These are phyloP conservation scores for Dynastes maya DNA, from an alignment of 2,888 invertebrate genomes.

Conservation along the genomic window DNA sequence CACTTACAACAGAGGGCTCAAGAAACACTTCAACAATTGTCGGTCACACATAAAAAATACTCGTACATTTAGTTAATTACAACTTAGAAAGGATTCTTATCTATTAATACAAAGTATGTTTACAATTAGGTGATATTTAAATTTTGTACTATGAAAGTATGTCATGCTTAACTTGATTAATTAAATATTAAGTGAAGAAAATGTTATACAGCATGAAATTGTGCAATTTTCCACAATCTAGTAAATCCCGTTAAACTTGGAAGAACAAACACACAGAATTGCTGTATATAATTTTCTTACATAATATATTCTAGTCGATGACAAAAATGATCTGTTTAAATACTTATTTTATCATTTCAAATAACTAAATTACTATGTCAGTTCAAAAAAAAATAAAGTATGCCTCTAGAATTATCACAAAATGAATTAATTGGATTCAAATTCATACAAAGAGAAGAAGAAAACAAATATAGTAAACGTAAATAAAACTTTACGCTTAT, in stretches of 20 bases:
- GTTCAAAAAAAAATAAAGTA: conserved; percentile 49
- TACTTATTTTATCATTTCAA: not conserved
- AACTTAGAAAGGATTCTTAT: too few species aligned
- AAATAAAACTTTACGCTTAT: conserved; percentile 61
- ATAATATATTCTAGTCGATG: too few species aligned
- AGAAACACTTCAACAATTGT: not conserved
- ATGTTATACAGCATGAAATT: too few species aligned
- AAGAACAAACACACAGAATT: conserved; percentile 15
- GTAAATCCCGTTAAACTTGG: not conserved
- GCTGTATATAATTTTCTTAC: not conserved
- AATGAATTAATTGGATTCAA: conserved; percentile 12
- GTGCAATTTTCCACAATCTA: too few species aligned
- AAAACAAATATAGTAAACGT: conserved; percentile 50
- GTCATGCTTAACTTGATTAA: conserved; percentile 3
- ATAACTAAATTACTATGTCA: conserved; percentile 23
- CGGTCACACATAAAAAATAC: conserved; percentile 15
- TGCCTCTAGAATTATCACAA: conserved; percentile 54
- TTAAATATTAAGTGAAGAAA: too few species aligned
- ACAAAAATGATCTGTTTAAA: too few species aligned
- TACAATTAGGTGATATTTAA: conserved; percentile 19
- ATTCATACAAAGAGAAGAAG: not conserved
- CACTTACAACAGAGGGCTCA: not conserved
- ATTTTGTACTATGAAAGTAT: conserved; percentile 33
- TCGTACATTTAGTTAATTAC: conserved; percentile 9
- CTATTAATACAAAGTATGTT: conserved; percentile 8